Evolutionary conservation across 92 coral and sea anemone species (phyloP), one percentile per base, ranked within the genome.

Genomic region (Metridium senile): DNA sequence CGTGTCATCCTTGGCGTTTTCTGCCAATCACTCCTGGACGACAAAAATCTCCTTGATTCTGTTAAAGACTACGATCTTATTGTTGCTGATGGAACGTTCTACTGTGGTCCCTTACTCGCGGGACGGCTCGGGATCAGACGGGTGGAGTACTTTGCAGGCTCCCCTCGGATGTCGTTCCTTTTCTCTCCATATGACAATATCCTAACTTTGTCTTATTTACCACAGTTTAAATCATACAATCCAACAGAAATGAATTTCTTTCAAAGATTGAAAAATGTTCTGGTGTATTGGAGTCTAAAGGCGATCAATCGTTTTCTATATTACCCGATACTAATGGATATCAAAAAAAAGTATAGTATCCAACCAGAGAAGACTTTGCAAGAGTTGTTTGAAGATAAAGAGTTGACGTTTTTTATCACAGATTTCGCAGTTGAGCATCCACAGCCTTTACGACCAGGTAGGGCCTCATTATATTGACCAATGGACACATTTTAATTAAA

Each of bases 391-490:
- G 71, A 46, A 18, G 82, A 83, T 26, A 85, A 76, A 11, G 94
- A 90, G 57, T 74, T 90, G 29, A 61, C 78, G 19, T 66, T 90
- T 10, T 54, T 75, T 23, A 26, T 54, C 20, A 79, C 85, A 35
- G 89, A 86, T 70, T 75, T 79, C 58, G 91, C 86, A 9, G 45
- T 86, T 77, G 91, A 90, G 22, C 74, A 86, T 72, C 83, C 94
- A 22, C 85, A 85, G 20, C 94, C 91, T 46, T 26, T 90, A 11
- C 27, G 83, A 28, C 94, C 94, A 86, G 78, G 94, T 90, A 43
- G 9, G 88, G 51, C 16, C 51, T 45, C 16, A 45, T 45, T 16
- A 7, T 7, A 7, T 45, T 45, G 7, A 45, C 51, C 7, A 7
- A 45, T 7, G 7, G 51, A 45, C 51, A 45, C 7, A 7, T 45